Evolutionary conservation across 2,113 vertebrate genomes (phyloP), one percentile per base, ranked within the genome.

Genomic region (Myiozetetes cayanensis): DNA sequence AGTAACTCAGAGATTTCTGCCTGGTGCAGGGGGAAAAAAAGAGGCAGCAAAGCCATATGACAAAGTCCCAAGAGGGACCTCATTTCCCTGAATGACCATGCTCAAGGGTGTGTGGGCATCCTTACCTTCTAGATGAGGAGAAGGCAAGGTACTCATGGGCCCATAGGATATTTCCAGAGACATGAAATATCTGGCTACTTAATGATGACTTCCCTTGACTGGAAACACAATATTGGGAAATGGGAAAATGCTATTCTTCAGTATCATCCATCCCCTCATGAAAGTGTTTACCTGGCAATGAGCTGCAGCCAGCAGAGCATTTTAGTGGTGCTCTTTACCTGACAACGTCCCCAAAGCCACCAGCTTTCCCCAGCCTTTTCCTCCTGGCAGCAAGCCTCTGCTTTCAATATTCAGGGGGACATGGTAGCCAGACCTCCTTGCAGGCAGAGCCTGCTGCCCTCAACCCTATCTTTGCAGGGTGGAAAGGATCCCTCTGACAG

Each of bases 211-310:
- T 76, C 21, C 8, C 19, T 65, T 72, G 76, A 33, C 12, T 79
- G 53, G 39, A 92, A 83, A 33, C 23, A 18, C 8, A 18, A 24
- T 21, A 49, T 19, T 39, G 44, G 25, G 75, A 75, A 83, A 27
- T 1, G 20, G 35, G 33, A 82, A 96, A 85, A 82, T 39, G 9
- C 12, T 49, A 9, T 24, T 87, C 33, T 10, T 22, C 37, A 12
- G 8, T 39, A 47, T 41, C 3, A 5, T 28, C 14, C 24, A 20
- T 80, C 9, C 13, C 11, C 13, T 59, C 47, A 18, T 28, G 66
- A 41, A 68, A 74, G 33, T 31, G 13, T 56, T 28, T 23, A 49
- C 14, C 8, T 0, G 0, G 22, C 28, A 56, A n/a, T 4, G 25
- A 52, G 28, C 31, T 61, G 62, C 58, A 81, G 55, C 37, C 73